These are phyloP conservation scores for Spondyliosoma cantharus DNA, from an alignment of 2,797 vertebrate species.

Conservation along the genomic window DNA sequence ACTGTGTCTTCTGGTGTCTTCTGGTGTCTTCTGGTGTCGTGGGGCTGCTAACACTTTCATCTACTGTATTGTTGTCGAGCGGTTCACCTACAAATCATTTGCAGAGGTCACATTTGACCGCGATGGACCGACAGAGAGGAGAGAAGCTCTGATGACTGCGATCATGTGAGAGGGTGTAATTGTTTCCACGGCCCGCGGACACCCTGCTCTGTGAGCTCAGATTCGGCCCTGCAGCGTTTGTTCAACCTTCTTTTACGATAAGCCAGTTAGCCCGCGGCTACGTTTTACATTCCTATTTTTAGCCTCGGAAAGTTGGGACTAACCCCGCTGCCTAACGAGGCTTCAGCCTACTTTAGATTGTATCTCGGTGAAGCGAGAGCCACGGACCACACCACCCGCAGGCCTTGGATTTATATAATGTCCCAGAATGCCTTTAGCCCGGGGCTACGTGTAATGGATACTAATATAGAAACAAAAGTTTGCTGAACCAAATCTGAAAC, in stretches of 20 bases:
- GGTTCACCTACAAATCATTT: not conserved
- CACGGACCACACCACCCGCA: not conserved
- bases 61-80: not conserved
- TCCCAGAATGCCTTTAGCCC: conserved; percentile 31
- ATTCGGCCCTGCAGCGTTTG: conserved; percentile 17
- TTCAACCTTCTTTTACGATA: conserved; percentile 15
- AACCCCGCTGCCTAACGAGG: conserved; percentile 21
- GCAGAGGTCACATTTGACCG: not conserved
- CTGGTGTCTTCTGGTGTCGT: not conserved
- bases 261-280: conserved; percentile 8
- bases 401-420: conserved; percentile 17
- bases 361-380: not conserved
- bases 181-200: conserved; percentile 5
- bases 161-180: conserved; percentile 10
- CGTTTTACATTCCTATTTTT: conserved; percentile 46
- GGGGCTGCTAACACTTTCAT: not conserved
- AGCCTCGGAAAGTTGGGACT: conserved; percentile 13
- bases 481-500: not conserved
- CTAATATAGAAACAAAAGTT: conserved; percentile 13
- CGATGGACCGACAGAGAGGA: not conserved
- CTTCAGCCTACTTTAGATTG: conserved; percentile 38
- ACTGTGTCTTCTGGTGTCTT: not conserved
- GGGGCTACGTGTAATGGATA: not conserved
- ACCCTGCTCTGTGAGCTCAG: conserved; percentile 1
- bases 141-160: not conserved